Conservation (phyloP, 2,888 invertebrate species). For the Rhogogaster chlorosoma region DNA sequence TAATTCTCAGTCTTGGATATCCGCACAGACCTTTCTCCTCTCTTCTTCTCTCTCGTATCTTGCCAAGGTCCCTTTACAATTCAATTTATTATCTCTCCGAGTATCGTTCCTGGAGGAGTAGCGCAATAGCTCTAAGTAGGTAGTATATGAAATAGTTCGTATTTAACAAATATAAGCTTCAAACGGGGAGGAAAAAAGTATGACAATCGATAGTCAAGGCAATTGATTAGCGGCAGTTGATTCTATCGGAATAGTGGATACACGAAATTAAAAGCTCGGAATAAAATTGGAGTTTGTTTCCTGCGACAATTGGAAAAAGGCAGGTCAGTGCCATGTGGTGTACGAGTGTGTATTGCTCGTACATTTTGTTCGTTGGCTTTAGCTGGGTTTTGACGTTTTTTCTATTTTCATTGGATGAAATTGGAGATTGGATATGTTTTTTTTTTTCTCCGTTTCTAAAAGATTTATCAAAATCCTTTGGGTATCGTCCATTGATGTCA, state of each 20-base stretch:
- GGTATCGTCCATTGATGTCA: background rate
- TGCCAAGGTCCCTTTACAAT: background rate
- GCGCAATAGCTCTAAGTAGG: background rate
- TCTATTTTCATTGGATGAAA: background rate
- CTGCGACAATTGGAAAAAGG: slow-evolving; percentile 1
- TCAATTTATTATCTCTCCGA: background rate
- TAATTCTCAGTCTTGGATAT: background rate
- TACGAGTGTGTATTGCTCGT: background rate
- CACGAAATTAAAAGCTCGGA: slow-evolving; percentile 31
- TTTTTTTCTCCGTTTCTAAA: background rate
- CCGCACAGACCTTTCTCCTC: background rate
- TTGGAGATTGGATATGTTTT: background rate
- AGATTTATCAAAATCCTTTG: background rate
- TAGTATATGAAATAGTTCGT: background rate
- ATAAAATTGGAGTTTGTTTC: slow-evolving; percentile 6
- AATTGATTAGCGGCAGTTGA: slow-evolving; percentile 52
- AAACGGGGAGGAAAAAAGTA: slow-evolving; percentile 45
- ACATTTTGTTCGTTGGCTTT: background rate
- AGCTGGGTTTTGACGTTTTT: background rate
- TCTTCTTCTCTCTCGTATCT: background rate
- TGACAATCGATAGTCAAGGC: slow-evolving; percentile 49
- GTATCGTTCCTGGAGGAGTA: background rate
- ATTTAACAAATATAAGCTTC: slow-evolving; percentile 42
- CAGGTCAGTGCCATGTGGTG: background rate
- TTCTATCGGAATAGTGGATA: slow-evolving; percentile 22